These are phyloP conservation scores for Enteromius argenteus DNA, from an alignment of 2,797 vertebrate species.

Conservation along the genomic window DNA sequence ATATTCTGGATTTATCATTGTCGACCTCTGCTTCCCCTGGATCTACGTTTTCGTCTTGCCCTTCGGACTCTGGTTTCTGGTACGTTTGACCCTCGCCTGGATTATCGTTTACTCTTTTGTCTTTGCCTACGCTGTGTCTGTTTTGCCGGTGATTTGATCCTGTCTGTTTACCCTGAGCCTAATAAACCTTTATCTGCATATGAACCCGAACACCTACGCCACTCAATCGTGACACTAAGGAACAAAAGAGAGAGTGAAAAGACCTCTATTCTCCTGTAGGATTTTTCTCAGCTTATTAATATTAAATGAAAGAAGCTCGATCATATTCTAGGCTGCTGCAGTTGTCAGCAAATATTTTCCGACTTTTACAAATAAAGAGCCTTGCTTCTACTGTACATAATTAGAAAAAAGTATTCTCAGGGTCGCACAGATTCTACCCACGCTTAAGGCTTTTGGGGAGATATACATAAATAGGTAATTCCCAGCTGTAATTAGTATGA, in stretches of 20 bases:
- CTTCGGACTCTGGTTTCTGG: no score
- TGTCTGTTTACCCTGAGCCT: no score
- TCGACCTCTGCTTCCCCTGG: no score
- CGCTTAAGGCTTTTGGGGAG: neutral
- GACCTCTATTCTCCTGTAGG: constrained; percentile 38
- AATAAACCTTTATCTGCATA: no score
- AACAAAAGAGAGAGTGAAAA: constrained; percentile 27
- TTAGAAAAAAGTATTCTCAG: constrained; percentile 35
- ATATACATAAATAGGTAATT: constrained; percentile 27
- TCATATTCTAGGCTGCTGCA: constrained; percentile 31
- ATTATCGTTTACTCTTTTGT: no score
- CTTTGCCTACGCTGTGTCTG: no score
- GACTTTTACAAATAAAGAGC: constrained; percentile 37
- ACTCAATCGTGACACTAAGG: no score
- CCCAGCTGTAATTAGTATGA: neutral
- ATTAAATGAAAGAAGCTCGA: constrained; percentile 49
- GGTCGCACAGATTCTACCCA: neutral
- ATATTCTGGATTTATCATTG: no score
- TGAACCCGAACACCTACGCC: no score
- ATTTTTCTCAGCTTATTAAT: constrained; percentile 58
- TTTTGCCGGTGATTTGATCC: no score
- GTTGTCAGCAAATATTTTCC: constrained; percentile 13
- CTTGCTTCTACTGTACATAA: constrained; percentile 7
- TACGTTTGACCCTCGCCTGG: no score
- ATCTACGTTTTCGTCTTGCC: no score